A percentile compares a stretch with the other conserved stretches of the same genome.
phyloP scores from a whole-genome alignment of 2,888 invertebrate species.

The Leptinotarsa haldemani region DNA sequence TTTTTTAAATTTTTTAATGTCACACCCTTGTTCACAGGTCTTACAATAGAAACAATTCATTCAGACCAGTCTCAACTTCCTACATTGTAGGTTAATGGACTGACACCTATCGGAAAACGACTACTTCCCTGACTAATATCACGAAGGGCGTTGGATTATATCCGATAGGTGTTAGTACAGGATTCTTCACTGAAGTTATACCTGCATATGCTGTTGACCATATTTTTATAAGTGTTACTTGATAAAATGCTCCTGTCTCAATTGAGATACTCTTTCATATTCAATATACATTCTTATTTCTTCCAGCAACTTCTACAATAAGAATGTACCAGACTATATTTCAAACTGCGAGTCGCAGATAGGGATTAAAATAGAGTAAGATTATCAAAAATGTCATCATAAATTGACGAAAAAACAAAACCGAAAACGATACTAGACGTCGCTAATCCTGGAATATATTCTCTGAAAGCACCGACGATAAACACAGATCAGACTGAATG shows the following conservation, averaged over 20 bases:
- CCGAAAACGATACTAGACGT: conserved; percentile 22
- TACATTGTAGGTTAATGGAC: no score
- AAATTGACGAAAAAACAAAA: conserved; percentile 25
- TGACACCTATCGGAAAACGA: no score
- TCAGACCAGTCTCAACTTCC: no score
- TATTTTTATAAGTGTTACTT: no score
- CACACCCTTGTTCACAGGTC: no score
- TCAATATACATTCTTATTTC: neutral
- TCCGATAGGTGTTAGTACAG: no score
- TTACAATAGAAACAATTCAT: no score
- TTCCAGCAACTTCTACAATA: neutral
- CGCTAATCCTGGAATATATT: conserved; percentile 26
- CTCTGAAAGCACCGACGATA: conserved; percentile 20
- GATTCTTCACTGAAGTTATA: no score
- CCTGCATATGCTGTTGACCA: no score
- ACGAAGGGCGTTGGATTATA: no score
- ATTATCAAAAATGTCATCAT: conserved; percentile 24
- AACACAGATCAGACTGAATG: conserved; percentile 24
- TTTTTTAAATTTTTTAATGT: no score
- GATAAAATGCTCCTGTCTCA: neutral
- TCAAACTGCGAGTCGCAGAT: conserved; percentile 11
- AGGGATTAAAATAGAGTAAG: conserved; percentile 17
- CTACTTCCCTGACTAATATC: no score
- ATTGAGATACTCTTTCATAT: neutral
- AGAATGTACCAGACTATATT: conserved; percentile 2